Conservation (phyloP, 1,140 invertebrate genomes). For the Muscidifurax raptorellus region DNA sequence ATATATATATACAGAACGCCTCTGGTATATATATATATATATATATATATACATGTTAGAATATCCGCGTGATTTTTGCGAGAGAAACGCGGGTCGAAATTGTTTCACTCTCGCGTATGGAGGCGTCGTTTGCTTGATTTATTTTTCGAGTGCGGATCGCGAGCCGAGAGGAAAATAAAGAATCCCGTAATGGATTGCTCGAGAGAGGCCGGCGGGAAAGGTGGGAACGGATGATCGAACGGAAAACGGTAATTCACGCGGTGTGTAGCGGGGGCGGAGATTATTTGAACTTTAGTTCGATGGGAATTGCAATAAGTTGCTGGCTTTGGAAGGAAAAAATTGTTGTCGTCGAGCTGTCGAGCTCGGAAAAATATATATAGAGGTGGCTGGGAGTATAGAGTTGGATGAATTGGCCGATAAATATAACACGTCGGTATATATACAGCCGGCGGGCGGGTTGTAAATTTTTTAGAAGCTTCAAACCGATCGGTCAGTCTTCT, state of each 20-base stretch:
- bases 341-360: neutral
- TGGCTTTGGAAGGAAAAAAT: neutral
- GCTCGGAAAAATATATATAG: too few species aligned
- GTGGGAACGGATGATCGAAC: neutral
- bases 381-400: too few species aligned
- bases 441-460: neutral
- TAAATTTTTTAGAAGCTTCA: neutral
- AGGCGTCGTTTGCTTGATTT: neutral
- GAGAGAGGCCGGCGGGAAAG: too few species aligned
- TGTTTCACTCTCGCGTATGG: neutral
- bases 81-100: neutral
- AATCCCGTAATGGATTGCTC: neutral
- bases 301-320: neutral
- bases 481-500: neutral
- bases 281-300: slow-evolving; percentile 2
- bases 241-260: neutral
- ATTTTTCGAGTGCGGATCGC: neutral
- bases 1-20: neutral
- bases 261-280: neutral
- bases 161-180: neutral
- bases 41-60: too few species aligned
- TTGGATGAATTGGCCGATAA: neutral
- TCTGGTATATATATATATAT: too few species aligned
- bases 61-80: neutral
- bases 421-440: neutral